Base-by-base conservation (phyloP, 2,113 vertebrate species). In the Oplegnathus fasciatus region DNA sequence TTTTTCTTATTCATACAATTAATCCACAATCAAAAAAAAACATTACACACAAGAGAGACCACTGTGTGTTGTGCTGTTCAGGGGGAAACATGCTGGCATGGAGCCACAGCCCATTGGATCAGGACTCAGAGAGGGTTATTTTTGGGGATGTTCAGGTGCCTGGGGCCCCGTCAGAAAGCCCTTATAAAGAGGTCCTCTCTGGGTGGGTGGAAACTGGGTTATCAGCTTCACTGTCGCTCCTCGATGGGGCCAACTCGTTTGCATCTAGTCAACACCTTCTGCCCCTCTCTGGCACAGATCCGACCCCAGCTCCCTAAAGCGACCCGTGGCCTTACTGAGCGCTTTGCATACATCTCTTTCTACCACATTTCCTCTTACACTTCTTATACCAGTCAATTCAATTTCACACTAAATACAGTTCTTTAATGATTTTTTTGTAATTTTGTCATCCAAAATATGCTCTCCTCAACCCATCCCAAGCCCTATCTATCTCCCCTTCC, bases 181-280 rank as follows among this genome's bases (percentile, higher is more conserved):
- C 95, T 91, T 95, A 95, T 95, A 94, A 95, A 95, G 95, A 90
- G 89, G 68, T 91, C 65, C 71, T 92, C 80, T 92, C 74, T 40
- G 83, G 75, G 82, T 46, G 87, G 77, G 82, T 92, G 92, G 91
- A 93, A 94, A 93, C 88, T 91, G 82, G 89, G 88, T 95, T 94
- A 95, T 95, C 94, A 92, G 82, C 78, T 52, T 14, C 75, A 80
- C 88, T 90, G 91, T 83, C 62, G 78, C 82, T 90, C 58, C 88
- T 94, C 11, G 48, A 89, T 84, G 92, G 89, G 92, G 88, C 87
- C 65, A 11, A 91, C 91, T 95, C 83, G 80, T 95, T 95, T 93
- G 91, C 93, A 89, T 95, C 90, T 92, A 93, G 86, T 95, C 95
- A 93, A 93, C 94, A 95, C 94, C 93, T 95, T 84, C 88, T 71